These are phyloP conservation scores for Perodicticus potto DNA, from an alignment of 2,797 vertebrate species.

Conservation along the genomic window DNA sequence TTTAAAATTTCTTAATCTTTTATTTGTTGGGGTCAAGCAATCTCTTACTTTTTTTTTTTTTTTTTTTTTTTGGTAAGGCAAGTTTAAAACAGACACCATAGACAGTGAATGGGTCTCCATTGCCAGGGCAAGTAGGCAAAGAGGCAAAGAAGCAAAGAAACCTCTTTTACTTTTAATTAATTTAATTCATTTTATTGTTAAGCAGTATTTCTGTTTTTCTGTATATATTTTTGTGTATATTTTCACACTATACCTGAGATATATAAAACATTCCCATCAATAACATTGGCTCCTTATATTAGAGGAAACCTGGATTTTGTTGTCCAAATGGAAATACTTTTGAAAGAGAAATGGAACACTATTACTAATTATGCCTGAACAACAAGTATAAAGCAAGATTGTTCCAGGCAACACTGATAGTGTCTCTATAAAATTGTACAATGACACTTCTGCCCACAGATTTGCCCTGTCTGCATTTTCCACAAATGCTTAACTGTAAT, in stretches of 20 bases:
- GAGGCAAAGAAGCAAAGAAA: too few species aligned
- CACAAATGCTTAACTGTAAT: neutral
- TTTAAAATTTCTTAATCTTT: neutral
- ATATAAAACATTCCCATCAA: neutral
- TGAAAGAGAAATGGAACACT: neutral
- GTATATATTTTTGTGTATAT: too few species aligned
- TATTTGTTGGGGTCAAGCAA: neutral
- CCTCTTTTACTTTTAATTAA: neutral
- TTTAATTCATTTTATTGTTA: neutral
- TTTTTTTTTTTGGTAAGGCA: too few species aligned
- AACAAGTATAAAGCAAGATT: neutral
- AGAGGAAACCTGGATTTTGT: neutral
- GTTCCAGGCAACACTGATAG: neutral
- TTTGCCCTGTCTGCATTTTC: constrained; percentile 26
- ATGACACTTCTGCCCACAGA: neutral
- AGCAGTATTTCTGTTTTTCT: neutral
- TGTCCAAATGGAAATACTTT: neutral
- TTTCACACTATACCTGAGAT: neutral
- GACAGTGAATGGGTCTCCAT: too few species aligned
- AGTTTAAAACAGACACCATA: too few species aligned
- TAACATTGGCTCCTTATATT: neutral
- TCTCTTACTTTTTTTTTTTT: neutral
- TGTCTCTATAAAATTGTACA: neutral
- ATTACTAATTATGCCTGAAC: neutral
- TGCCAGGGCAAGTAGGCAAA: too few species aligned